Evolutionary conservation across 1,140 invertebrate genomes (phyloP), one percentile per base, ranked within the genome.

Genomic region (Belonocnema kinseyi): DNA sequence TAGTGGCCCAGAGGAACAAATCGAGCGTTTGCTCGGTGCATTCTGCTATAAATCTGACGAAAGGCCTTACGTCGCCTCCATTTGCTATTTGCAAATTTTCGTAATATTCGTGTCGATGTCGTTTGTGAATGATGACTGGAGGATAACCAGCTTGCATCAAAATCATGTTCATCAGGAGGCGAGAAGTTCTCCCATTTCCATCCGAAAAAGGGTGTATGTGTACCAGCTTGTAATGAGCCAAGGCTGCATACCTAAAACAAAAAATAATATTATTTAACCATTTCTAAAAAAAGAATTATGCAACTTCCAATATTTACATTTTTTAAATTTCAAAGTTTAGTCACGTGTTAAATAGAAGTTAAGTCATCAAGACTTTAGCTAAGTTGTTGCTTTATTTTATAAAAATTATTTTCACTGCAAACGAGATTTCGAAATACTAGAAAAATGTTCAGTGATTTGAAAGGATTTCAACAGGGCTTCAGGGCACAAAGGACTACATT

Each of bases 111-210:
- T 95, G 94, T 3, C 97, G 93, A 84, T 99, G 96, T 86, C 98
- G 96, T 83, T 99, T 98, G 73, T 96, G 94, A 74, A 99, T 97
- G 72, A 99, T 98, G 7, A 99, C 97, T 0, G 98, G 98, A 5
- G 98, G 98, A 92, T 97, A 99, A 1, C 98, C 98, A n/a, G 97
- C 96, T 90, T 97, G 96, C 96, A 99, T 98, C n/a, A 99, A 92
- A 78, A 99, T 95, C 78, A 98, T 93, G 89, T 99, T 99, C 98
- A 99, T 99, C 0, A 99, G 92, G 11, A 99, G 92, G 53, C 98
- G 92, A 3, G 97, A 97, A 0, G 98, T 99, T 84, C 98, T 93
- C 0, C 98, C 98, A 89, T 99, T 99, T 46, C 98, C 98, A 90
- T 98, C 97, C 0, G 94, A 93, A 89, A 98, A 98, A 0, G 97